These are phyloP conservation scores for Salvelinus fontinalis DNA, from an alignment of 2,113 vertebrate genomes.

Conservation along the genomic window DNA sequence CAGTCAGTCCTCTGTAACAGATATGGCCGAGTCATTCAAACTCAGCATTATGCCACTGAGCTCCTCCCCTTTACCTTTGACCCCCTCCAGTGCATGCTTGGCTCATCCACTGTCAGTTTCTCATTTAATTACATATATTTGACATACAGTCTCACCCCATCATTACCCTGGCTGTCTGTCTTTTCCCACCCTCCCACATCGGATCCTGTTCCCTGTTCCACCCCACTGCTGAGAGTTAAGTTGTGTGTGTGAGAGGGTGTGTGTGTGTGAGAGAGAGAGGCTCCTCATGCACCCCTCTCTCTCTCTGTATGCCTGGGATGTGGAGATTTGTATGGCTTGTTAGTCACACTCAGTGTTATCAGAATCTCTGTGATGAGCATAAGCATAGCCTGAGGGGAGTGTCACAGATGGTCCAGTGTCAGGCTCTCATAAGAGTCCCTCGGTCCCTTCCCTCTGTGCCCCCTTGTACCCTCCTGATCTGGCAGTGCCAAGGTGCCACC, in stretches of 20 bases:
- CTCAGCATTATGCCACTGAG: conserved; percentile 24
- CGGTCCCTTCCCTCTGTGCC: conserved; percentile 38
- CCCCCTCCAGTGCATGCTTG: conserved; percentile 42
- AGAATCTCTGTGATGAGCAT: conserved; percentile 75
- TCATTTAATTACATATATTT: conserved; percentile 69
- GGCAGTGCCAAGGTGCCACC: conserved; percentile 56
- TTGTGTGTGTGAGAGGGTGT: conserved; percentile 21
- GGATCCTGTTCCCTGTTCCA: background rate
- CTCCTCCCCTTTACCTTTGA: conserved; percentile 65
- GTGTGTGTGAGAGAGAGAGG: conserved; percentile 33
- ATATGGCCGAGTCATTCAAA: conserved; percentile 37
- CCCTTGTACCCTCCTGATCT: conserved; percentile 54
- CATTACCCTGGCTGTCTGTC: conserved; percentile 60
- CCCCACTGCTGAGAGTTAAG: conserved; percentile 26
- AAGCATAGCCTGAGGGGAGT: conserved; percentile 70
- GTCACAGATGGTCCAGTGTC: conserved; percentile 74
- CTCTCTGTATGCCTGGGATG: conserved; percentile 68
- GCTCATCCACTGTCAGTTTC: conserved; percentile 65
- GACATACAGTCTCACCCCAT: conserved; percentile 62
- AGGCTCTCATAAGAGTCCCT: conserved; percentile 32
- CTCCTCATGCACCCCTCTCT: conserved; percentile 17
- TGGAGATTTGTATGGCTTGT: conserved; percentile 73
- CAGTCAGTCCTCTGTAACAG: conserved; percentile 35
- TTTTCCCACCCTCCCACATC: conserved; percentile 52
- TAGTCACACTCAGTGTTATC: conserved; percentile 76